Evolutionary conservation across 2,113 vertebrate species (phyloP).

Genomic region (Cyanocitta stelleri): DNA sequence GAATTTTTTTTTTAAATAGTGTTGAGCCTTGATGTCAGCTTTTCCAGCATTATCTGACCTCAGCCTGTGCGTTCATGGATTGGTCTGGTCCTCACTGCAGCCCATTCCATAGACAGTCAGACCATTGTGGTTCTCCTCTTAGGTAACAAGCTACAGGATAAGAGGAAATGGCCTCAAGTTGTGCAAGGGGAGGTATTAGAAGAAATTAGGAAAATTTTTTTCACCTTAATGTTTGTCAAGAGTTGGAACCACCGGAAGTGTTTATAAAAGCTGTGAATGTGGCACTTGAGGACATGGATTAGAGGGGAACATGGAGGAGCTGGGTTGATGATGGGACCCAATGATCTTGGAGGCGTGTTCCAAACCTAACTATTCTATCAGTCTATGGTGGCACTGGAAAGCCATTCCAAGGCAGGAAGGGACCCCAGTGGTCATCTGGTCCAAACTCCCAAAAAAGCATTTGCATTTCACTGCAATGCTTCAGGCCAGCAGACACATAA

Average conservation of each 20-base stretch:
- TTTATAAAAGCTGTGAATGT: not conserved
- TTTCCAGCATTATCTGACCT: not conserved
- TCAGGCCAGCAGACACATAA: not conserved
- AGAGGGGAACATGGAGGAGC: not conserved
- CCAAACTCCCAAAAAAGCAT: not conserved
- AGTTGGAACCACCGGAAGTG: not conserved
- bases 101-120: not conserved
- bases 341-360: not conserved
- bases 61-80: not conserved
- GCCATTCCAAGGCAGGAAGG: rapidly evolving
- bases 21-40: slow-evolving; percentile 14
- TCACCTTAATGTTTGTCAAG: not conserved
- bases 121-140: not conserved
- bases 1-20: not conserved
- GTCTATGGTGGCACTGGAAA: not conserved
- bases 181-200: not conserved
- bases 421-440: not conserved
- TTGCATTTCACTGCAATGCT: not conserved
- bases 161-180: not conserved
- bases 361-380: not conserved
- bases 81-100: not conserved
- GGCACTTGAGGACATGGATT: not conserved
- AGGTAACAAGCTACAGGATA: not conserved
- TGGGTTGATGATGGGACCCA: not conserved
- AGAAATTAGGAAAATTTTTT: not conserved